These are phyloP conservation scores for Calliopum simillimum DNA, from an alignment of 2,888 invertebrate genomes.

Conservation along the genomic window DNA sequence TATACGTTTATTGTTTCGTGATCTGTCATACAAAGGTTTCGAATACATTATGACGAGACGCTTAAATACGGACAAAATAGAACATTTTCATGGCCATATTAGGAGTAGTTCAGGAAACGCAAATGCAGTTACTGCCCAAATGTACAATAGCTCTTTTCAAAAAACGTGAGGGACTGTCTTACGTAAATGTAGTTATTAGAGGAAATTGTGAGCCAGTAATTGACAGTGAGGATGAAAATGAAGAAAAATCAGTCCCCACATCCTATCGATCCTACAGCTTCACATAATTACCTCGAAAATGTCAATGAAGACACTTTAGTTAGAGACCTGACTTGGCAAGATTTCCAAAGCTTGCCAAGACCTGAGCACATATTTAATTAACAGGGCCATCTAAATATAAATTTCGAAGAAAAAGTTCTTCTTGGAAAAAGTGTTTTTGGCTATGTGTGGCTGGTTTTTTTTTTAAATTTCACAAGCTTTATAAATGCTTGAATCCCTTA, in stretches of 20 bases:
- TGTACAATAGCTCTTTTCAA: no score
- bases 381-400: not conserved
- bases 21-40: constrained; percentile 15
- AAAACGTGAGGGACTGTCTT: no score
- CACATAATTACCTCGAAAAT: not conserved
- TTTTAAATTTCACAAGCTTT: not conserved
- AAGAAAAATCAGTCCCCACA: no score
- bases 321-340: constrained; percentile 8
- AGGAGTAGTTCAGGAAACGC: no score
- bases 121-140: no score
- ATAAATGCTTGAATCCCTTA: not conserved
- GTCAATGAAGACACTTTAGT: constrained; percentile 3
- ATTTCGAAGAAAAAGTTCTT: constrained; percentile 1
- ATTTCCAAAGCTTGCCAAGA: constrained; percentile 18
- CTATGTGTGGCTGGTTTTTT: constrained; percentile 10
- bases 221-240: no score
- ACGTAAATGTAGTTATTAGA: no score
- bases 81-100: constrained; percentile 11
- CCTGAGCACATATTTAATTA: not conserved
- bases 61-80: not conserved
- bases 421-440: not conserved
- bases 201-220: no score
- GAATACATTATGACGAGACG: not conserved
- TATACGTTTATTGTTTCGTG: not conserved
- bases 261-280: no score